Conservation (phyloP, 2,888 invertebrate genomes). For the Leptogaster cylindrica region DNA sequence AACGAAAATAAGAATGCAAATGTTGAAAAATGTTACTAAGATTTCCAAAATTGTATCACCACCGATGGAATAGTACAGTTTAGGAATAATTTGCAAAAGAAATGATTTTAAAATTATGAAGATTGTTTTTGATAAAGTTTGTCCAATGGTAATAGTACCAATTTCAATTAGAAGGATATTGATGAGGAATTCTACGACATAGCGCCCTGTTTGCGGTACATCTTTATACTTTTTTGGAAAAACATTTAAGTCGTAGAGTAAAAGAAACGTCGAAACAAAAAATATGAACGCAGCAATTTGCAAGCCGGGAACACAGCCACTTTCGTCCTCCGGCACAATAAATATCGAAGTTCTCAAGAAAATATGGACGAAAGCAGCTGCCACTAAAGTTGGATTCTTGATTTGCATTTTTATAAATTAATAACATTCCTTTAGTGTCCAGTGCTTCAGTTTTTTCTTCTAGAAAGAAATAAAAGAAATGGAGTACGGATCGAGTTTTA, state of each 20-base stretch:
- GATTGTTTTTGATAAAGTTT: slow-evolving; percentile 40
- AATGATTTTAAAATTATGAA: slow-evolving; percentile 43
- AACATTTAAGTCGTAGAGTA: slow-evolving; percentile 39
- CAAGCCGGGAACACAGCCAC: slow-evolving; percentile 36
- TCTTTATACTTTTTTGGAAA: slow-evolving; percentile 39
- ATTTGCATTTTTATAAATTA: no score
- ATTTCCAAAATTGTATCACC: slow-evolving; percentile 45
- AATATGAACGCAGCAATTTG: slow-evolving; percentile 41
- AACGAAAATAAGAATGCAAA: slow-evolving; percentile 41
- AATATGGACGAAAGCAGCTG: background rate
- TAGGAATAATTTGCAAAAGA: slow-evolving; percentile 37
- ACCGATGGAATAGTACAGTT: slow-evolving; percentile 47
- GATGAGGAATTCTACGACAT: slow-evolving; percentile 43
- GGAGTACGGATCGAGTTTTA: no score
- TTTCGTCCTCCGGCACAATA: slow-evolving; percentile 31
- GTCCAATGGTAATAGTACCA: slow-evolving; percentile 43
- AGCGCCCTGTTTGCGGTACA: slow-evolving; percentile 26
- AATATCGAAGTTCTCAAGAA: slow-evolving; percentile 33
- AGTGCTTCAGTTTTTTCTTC: background rate
- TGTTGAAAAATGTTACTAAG: slow-evolving; percentile 39
- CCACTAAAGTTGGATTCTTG: no score
- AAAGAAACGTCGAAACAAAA: slow-evolving; percentile 30
- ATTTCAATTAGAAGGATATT: slow-evolving; percentile 44
- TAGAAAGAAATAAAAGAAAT: background rate
- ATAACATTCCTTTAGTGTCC: no score